Evolutionary conservation across 2,113 vertebrate genomes (phyloP), one percentile per base, ranked within the genome.

Genomic region (Collichthys lucidus): DNA sequence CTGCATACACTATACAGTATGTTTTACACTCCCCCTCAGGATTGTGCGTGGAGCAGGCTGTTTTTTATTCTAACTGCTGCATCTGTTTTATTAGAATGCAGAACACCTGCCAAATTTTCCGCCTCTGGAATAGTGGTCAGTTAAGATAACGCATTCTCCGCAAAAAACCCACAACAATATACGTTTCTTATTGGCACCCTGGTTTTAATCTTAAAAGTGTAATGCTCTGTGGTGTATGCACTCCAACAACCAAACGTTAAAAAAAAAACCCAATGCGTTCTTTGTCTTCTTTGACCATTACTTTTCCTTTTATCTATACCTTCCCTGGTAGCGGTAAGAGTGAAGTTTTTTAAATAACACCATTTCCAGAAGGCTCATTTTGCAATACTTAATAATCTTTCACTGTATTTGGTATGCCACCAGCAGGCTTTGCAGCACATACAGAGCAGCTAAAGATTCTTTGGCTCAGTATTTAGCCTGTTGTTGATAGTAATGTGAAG

Each of bases 41-140:
- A 81, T 82, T 86, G 74, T 77, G 66, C 50, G 79, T 66, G 73
- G 74, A 80, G 85, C 84, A 83, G 82, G 82, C 83, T 86, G 86
- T 44, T 15, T 89, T 89, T 88, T 90, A 89, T 93, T 72, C 5
- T 75, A 83, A 69, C 31, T 57, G 77, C 79, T 73, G 80, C 77
- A 88, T 92, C 82, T 79, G 79, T 70, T 88, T 85, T 82, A 90
- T 93, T 86, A 84, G 68, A 87, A 91, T 90, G 79, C 85, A 84
- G 82, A 86, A 76, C 69, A 71, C 69, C 80, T 84, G 83, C 46
- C 83, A 86, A 75, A 60, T 83, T 77, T 89, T 84, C 86, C 82
- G 83, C 85, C 84, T 88, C 82, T 85, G 72, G 81, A 88, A 84
- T 61, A 73, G 79, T 70, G 82, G 90, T 89, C 84, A 84, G 87